phyloP scores from a whole-genome alignment of 2,888 invertebrate genomes.

The Ophioninae sp. region DNA sequence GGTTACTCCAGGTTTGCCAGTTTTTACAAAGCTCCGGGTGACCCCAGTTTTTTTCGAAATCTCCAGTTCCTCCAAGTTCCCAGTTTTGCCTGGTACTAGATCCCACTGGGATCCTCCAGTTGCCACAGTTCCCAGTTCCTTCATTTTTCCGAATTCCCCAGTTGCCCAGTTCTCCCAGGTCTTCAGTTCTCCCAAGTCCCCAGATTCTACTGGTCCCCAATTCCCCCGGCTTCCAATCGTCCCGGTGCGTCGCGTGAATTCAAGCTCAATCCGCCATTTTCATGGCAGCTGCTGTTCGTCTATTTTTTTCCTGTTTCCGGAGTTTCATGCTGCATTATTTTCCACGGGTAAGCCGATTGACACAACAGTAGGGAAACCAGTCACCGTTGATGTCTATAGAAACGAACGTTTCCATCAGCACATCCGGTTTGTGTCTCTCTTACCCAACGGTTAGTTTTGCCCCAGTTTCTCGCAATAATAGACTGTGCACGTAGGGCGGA shows the following conservation, averaged over 20 bases:
- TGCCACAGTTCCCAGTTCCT: too few relatives aligned
- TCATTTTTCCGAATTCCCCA: too few relatives aligned
- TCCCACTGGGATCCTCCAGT: too few relatives aligned
- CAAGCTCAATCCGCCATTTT: background rate
- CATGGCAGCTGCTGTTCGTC: background rate
- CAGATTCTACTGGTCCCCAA: too few relatives aligned
- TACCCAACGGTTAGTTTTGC: conserved; percentile 42
- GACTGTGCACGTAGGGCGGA: conserved; percentile 1
- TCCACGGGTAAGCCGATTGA: conserved; percentile 8
- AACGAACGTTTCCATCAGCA: conserved; percentile 2
- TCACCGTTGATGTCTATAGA: background rate
- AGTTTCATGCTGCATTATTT: conserved; percentile 8
- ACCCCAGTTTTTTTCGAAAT: too few relatives aligned
- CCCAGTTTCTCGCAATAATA: conserved; percentile 51
- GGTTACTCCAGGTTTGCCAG: background rate
- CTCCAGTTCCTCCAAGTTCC: too few relatives aligned
- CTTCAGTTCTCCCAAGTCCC: too few relatives aligned
- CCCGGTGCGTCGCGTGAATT: background rate
- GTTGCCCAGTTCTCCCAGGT: too few relatives aligned
- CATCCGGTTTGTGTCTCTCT: background rate
- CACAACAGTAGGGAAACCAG: conserved; percentile 32
- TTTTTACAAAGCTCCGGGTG: too few relatives aligned
- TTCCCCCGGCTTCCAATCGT: background rate
- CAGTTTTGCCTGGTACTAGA: too few relatives aligned
- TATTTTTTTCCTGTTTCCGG: conserved; percentile 18